A percentile compares a stretch with the other conserved stretches of the same genome.
Conservation (phyloP, 2,113 vertebrate species). For the Hemichromis elongatus region DNA sequence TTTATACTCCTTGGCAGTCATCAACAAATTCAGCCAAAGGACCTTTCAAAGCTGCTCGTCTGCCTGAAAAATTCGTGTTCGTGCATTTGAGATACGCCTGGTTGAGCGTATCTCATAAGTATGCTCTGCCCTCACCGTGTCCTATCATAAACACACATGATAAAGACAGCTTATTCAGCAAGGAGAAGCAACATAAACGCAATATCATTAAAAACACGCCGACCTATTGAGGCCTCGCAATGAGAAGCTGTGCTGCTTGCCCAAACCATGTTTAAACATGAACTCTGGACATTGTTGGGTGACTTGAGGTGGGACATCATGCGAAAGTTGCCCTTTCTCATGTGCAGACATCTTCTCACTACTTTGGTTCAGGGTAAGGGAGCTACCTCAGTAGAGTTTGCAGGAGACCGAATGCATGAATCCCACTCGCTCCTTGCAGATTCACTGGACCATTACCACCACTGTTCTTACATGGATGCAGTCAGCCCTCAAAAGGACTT, state of each 20-base stretch:
- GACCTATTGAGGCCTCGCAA: neutral
- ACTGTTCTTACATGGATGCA: neutral
- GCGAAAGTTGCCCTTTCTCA: accelerated
- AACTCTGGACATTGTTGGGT: neutral
- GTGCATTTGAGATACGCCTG: neutral
- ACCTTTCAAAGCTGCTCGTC: neutral
- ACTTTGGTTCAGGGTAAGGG: neutral
- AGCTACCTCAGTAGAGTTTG: neutral
- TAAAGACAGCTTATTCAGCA: neutral
- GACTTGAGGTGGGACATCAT: neutral
- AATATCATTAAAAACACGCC: neutral
- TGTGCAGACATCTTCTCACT: neutral
- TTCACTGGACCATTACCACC: neutral
- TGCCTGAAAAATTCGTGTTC: conserved; percentile 10
- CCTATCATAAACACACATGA: neutral
- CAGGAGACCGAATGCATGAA: neutral
- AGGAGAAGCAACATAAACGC: neutral
- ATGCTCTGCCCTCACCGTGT: neutral
- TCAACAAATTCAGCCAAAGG: neutral
- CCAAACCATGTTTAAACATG: neutral
- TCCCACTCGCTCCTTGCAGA: neutral
- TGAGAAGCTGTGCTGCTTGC: neutral
- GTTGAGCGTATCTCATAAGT: neutral
- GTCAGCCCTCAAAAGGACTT: neutral
- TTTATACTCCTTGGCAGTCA: neutral